Base-by-base conservation (phyloP, 2,113 vertebrate genomes). In the Cynoglossus semilaevis region DNA sequence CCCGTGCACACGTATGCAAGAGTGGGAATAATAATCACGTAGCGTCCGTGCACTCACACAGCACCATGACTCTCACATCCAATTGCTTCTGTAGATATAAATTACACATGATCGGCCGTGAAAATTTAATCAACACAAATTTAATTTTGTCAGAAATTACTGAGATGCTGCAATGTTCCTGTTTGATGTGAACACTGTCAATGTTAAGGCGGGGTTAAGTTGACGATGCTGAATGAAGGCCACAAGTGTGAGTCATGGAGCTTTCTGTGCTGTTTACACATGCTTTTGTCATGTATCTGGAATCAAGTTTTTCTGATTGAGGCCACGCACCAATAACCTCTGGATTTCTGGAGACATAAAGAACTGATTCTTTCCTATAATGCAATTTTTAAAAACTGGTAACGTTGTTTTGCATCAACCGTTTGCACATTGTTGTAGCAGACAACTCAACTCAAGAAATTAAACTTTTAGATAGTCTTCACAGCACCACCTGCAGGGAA, bases 151-250 rank as follows among this genome's bases (percentile, higher is more conserved):
- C n/a, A n/a, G n/a, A 6, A 29, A 4, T 29, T 29, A 29, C 22
- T 4, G 2, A 29, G 22, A 29, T 4, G 22, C 3, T 4, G 22
- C 22, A 29, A 29, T 29, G 22, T 72, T n/a, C n/a, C n/a, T n/a
- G n/a, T n/a, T n/a, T n/a, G n/a, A n/a, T n/a, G n/a, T 79, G 58
- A 78, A 72, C 61, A 51, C 55, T 42, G 53, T 74, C 54, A n/a
- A 63, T 40, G 70, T 72, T 19, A 8, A 35, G 38, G 51, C 15
- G 35, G 43, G 37, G 49, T 58, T 60, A 62, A 22, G 3, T 29
- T 67, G 22, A 29, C 6, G 22, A 29, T 29, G 22, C 22, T 29
- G 22, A 4, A 4, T 29, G 6, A 29, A 29, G 22, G 22, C 6
- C 22, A 29, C 22, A 29, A 29, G 22, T 29, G 22, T 29, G 38